Evolutionary conservation across 92 coral and sea anemone genomes (phyloP).

Genomic region (Pocillopora meandrina): DNA sequence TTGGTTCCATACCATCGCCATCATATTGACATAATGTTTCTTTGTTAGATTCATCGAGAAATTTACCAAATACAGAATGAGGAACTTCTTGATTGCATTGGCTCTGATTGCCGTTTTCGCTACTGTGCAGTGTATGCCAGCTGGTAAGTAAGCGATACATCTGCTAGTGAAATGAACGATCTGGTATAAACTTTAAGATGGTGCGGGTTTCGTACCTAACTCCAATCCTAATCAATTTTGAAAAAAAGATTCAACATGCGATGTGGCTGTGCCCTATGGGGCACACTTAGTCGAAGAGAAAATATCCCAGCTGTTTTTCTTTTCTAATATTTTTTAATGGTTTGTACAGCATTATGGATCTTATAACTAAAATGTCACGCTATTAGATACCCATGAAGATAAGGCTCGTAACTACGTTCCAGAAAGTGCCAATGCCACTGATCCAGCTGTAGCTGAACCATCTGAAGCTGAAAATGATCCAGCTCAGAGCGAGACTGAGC

Average conservation of each 20-base stretch:
- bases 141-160: slow-evolving; percentile 21
- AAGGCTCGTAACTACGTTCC: slow-evolving; percentile 52
- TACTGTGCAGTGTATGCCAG: slow-evolving; percentile 48
- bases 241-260: background rate
- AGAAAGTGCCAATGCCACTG: slow-evolving; percentile 48
- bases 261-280: background rate
- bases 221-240: background rate
- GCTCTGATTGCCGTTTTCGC: slow-evolving; percentile 40
- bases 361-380: background rate
- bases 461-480: slow-evolving; percentile 46
- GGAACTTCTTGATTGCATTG: slow-evolving; percentile 35
- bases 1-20: background rate
- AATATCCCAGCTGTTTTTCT: background rate
- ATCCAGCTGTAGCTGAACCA: slow-evolving; percentile 46
- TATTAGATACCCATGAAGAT: slow-evolving; percentile 39
- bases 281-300: too few relatives aligned
- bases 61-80: slow-evolving; percentile 34
- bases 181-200: background rate
- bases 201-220: background rate
- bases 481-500: slow-evolving; percentile 46
- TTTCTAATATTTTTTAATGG: background rate
- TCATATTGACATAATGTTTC: background rate
- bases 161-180: background rate
- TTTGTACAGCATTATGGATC: background rate
- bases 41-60: slow-evolving; percentile 7